Evolutionary conservation across 1,140 invertebrate genomes (phyloP), one percentile per base, ranked within the genome.

Genomic region (Ylistrum balloti): DNA sequence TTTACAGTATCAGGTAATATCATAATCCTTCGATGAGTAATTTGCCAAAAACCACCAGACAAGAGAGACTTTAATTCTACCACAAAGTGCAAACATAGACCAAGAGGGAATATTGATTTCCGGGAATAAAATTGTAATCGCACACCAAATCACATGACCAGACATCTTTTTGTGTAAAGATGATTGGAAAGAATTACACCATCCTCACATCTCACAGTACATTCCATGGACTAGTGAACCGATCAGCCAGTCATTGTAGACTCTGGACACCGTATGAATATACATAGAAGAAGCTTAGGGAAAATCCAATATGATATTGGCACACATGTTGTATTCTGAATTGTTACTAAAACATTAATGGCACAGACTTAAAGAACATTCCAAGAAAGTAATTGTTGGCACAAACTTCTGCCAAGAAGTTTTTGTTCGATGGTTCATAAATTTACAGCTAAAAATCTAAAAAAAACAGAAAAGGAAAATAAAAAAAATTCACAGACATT

Each of bases 131-230:
- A 74, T 74, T 74, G 22, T 28, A 74, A 74, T 74, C 28, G 28
- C 56, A 74, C 22, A 74, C 56, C 9, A 74, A 74, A 74, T 74
- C 56, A 74, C 56, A 28, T 17, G 17, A n/a, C n/a, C 56, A 74
- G 56, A 74, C 56, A 74, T n/a, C n/a, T n/a, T 28, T 74, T 74
- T 74, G 56, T 74, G 56, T 74, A 17, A n/a, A n/a, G 22, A 74
- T 74, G 56, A 74, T 74, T 74, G 56, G 56, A n/a, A 28, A 28
- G 56, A n/a, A 28, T 74, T 74, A 28, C 28, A 74, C 3, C n/a
- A 17, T 9, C 56, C n/a, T 5, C 5, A 74, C 56, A 74, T 74
- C 56, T 28, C n/a, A 74, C 22, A 28, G n/a, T 7, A 1, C 13
- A 74, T n/a, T n/a, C 56, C 13, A 28, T 1, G 22, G 22, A 28